Base-by-base conservation (phyloP, 2,797 vertebrate species). In the Enteromius mattozi region DNA sequence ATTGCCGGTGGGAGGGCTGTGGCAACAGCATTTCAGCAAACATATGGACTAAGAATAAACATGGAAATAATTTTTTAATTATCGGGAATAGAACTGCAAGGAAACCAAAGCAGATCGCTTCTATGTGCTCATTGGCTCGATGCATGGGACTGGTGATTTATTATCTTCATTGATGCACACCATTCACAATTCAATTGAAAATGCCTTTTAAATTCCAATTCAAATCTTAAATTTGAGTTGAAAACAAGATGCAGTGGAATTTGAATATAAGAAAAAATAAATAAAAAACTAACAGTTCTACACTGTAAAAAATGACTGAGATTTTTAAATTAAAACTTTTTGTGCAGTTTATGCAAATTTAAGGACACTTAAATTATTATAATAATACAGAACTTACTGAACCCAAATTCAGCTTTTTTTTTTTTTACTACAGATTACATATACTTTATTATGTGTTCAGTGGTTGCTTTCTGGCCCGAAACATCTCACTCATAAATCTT, bases 1-100 rank as follows among this genome's bases (percentile, higher is more conserved):
- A n/a, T 37, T 84, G 80, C 27, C 70, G 69, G 33, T 3, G 5
- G 59, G 37, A 56, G 71, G 45, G 72, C 49, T n/a, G 14, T 82
- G 59, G 27, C 9, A 66, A 66, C 30, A 21, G n/a, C 10, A 42
- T 81, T 59, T 71, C 33, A 51, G 69, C 45, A 35, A 80, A 80
- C 78, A 17, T 80, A 69, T 80, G 78, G 45, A 69, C 47, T 51
- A 80, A 80, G 78, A 69, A 27, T 54, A 54, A 54, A 80, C 35
- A 49, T 54, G 45, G 78, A 69, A 80, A 37, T 65, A 21, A 24
- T 69, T 54, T 51, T 37, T 40, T 33, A 27, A 30, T 63, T 3
- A 42, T 12, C 40, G 14, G 30, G 49, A 80, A 69, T 69, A 69
- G 59, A 47, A 33, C 6, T 51, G 78, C 45, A 80, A 17, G 54